Base-by-base conservation (phyloP, 2,797 vertebrate genomes). In the Fratercula arctica region DNA sequence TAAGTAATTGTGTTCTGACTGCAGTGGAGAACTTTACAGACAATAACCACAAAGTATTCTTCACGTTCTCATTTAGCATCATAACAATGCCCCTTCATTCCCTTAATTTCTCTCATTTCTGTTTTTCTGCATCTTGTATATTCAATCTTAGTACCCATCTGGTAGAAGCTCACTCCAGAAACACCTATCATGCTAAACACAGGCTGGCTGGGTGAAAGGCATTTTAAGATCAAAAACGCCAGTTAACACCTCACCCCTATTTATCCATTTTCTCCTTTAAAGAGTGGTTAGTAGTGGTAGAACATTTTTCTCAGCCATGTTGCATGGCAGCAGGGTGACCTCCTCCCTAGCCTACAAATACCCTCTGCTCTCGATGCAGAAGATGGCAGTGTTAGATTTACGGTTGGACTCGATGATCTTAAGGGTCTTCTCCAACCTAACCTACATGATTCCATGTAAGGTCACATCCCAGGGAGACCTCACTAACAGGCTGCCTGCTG, bases 401-500 rank as follows among this genome's bases (percentile, higher is more conserved):
- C 4, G 7, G 24, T 37, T 60, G 59, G 59, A 37, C 24, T 60
- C 10, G 6, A 59, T 25, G n/a, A 39, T 39, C 59, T 39, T 17
- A 39, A 39, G 24, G 59, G 59, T 28, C 59, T 39, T 39, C 24
- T 26, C 59, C 24, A 37, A 39, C 35, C 16, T 7, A 37, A 37
- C 24, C 8, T 45, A 45, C 19, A 19, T 45, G 25, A 61, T 61
- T 18, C 25, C 25, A 10, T 4, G 4, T 2, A 6, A 35, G 43
- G 54, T 39, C 60, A 8, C 60, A 7, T 19, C 46, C 50, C 53
- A 25, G 35, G 3, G 9, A 28, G 63, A 31, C 29, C 41, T 29
- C 56, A 7, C 45, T 6, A 31, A 13, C 4, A 13, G 35, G 37
- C 2, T 69, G 59, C 9, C 16, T 12, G 1, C 1, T 6, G 9